These are phyloP conservation scores for Trichopria drosophilae DNA, from an alignment of 2,888 invertebrate species.

Conservation along the genomic window DNA sequence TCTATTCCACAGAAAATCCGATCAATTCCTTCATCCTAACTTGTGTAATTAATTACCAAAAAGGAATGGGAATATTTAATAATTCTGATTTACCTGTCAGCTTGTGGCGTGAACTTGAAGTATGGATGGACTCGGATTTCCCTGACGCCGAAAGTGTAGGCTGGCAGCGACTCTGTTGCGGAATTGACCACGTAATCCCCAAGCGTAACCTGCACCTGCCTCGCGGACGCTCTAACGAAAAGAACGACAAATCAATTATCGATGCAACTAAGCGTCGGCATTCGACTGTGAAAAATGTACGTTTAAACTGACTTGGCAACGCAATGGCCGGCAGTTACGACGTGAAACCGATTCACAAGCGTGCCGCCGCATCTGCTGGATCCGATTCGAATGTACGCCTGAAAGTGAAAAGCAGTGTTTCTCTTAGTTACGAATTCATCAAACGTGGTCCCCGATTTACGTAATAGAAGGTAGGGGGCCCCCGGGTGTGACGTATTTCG, in stretches of 20 bases:
- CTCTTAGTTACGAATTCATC: no score
- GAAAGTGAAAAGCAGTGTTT: no score
- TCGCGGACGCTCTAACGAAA: slow-evolving; percentile 75
- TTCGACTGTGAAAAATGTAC: neutral
- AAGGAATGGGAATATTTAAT: neutral
- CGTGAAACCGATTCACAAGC: slow-evolving; percentile 85
- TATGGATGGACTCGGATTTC: slow-evolving; percentile 89
- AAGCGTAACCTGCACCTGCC: slow-evolving; percentile 87
- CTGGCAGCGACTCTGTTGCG: slow-evolving; percentile 86
- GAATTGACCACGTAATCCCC: slow-evolving; percentile 95
- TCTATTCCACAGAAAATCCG: no score
- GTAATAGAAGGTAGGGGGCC: no score
- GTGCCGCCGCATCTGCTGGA: slow-evolving; percentile 94
- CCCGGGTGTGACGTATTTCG: no score
- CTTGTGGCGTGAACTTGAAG: slow-evolving; percentile 91
- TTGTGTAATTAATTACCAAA: no score
- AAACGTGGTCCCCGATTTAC: no score
- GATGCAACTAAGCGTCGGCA: neutral
- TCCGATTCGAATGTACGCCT: slow-evolving; percentile 88
- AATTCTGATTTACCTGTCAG: slow-evolving; percentile 66
- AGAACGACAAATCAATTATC: slow-evolving; percentile 4
- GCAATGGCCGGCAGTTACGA: slow-evolving; percentile 93
- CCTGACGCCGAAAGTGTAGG: slow-evolving; percentile 89
- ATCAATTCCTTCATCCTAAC: no score
- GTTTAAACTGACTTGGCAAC: slow-evolving; percentile 69